These are phyloP conservation scores for Corydoras sp. DNA, from an alignment of 2,113 vertebrate genomes.

Conservation along the genomic window DNA sequence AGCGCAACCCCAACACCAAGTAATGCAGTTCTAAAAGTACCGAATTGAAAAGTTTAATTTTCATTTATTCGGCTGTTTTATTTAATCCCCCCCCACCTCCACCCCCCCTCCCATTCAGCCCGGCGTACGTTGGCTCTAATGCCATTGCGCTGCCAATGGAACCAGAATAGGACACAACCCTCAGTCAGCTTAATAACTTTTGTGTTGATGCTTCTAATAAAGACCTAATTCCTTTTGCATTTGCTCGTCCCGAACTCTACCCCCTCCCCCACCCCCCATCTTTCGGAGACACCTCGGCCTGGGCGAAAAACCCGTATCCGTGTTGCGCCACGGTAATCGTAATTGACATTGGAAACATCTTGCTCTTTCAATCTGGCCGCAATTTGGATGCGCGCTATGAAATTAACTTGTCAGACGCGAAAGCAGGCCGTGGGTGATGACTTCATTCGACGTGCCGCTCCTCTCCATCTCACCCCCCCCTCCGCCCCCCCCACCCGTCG, in stretches of 20 bases:
- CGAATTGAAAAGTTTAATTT: too few relatives aligned
- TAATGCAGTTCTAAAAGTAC: too few relatives aligned
- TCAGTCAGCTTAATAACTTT: conserved; percentile 34
- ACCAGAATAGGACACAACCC: conserved; percentile 9
- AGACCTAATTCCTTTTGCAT: conserved; percentile 26
- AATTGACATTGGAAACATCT: conserved; percentile 45
- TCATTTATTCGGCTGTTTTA: background rate
- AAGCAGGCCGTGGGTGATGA: conserved; percentile 25
- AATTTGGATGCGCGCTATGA: conserved; percentile 37
- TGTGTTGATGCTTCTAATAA: conserved; percentile 36
- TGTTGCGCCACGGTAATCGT: conserved; percentile 40
- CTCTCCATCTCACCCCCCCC: background rate
- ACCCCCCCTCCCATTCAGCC: conserved; percentile 54
- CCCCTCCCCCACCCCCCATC: too few relatives aligned
- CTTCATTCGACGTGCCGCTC: conserved; percentile 27
- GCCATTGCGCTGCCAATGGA: conserved; percentile 3
- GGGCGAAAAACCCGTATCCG: conserved; percentile 27
- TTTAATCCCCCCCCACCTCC: background rate
- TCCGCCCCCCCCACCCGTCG: too few relatives aligned
- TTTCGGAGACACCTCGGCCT: conserved; percentile 17
- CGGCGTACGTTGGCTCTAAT: conserved; percentile 1
- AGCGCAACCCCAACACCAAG: too few relatives aligned
- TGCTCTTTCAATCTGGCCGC: conserved; percentile 41
- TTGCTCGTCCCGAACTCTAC: background rate
- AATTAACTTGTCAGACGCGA: conserved; percentile 48